These are phyloP conservation scores for Elmis aenea DNA, from an alignment of 2,888 invertebrate genomes.

Conservation along the genomic window DNA sequence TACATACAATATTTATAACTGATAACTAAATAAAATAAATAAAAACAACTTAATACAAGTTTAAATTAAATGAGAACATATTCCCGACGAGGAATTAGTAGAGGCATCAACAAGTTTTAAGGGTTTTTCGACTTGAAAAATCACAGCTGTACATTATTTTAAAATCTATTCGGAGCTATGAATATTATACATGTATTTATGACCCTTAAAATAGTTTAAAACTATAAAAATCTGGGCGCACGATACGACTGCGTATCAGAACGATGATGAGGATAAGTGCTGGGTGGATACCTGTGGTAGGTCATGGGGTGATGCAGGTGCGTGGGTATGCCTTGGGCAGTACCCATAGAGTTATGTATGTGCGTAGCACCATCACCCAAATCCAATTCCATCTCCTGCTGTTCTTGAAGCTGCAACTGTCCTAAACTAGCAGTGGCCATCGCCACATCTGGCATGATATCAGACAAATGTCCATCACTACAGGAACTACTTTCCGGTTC, in stretches of 20 bases:
- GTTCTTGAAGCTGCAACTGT: slow-evolving; percentile 60
- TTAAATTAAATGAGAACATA: not conserved
- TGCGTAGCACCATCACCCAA: slow-evolving; percentile 81
- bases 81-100: no score
- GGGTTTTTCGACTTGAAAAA: slow-evolving; percentile 22
- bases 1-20: no score
- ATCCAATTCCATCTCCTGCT: slow-evolving; percentile 69
- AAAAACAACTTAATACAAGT: not conserved
- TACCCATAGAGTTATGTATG: slow-evolving; percentile 42
- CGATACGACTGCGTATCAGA: slow-evolving; percentile 31
- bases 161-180: slow-evolving; percentile 22
- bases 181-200: slow-evolving; percentile 7
- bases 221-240: slow-evolving; percentile 35
- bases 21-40: not conserved
- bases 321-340: slow-evolving; percentile 32
- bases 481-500: slow-evolving; percentile 55
- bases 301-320: slow-evolving; percentile 35
- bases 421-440: slow-evolving; percentile 78
- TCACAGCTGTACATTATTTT: slow-evolving; percentile 28
- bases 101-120: slow-evolving; percentile 17
- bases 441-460: slow-evolving; percentile 88
- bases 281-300: slow-evolving; percentile 38
- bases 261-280: slow-evolving; percentile 35
- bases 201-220: slow-evolving; percentile 18
- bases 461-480: slow-evolving; percentile 67